Conservation (phyloP, 2,113 vertebrate genomes). For the Silurus glanis region DNA sequence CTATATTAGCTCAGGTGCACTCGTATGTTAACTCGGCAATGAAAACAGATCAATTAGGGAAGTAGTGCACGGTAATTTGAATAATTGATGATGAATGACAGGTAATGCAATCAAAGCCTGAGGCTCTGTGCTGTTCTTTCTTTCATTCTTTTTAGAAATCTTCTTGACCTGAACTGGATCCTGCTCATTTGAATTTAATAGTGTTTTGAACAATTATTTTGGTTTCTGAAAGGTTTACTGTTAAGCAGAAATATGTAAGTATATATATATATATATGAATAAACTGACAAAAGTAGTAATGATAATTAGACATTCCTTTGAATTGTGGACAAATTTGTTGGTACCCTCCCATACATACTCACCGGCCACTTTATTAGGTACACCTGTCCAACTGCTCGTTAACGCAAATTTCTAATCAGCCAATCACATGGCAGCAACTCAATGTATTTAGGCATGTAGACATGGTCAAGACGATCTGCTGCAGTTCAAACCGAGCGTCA, state of each 20-base stretch:
- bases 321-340: too few species aligned
- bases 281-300: too few species aligned
- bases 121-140: slow-evolving; percentile 33
- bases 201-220: neutral
- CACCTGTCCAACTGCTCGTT: too few species aligned
- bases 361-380: too few species aligned
- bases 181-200: neutral
- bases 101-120: slow-evolving; percentile 58
- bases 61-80: slow-evolving; percentile 62
- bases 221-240: neutral
- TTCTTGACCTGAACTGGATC: neutral
- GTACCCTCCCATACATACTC: too few species aligned
- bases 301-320: too few species aligned
- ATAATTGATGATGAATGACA: slow-evolving; percentile 61
- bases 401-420: too few species aligned
- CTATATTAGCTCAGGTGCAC: slow-evolving; percentile 57
- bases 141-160: slow-evolving; percentile 44
- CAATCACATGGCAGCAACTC: too few species aligned
- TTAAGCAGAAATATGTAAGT: neutral
- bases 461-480: too few species aligned
- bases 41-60: slow-evolving; percentile 58
- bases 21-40: slow-evolving; percentile 56
- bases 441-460: too few species aligned
- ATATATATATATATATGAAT: too few species aligned
- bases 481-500: too few species aligned